These are phyloP conservation scores for Coleophora deauratella DNA, from an alignment of 2,888 invertebrate genomes.

Conservation along the genomic window DNA sequence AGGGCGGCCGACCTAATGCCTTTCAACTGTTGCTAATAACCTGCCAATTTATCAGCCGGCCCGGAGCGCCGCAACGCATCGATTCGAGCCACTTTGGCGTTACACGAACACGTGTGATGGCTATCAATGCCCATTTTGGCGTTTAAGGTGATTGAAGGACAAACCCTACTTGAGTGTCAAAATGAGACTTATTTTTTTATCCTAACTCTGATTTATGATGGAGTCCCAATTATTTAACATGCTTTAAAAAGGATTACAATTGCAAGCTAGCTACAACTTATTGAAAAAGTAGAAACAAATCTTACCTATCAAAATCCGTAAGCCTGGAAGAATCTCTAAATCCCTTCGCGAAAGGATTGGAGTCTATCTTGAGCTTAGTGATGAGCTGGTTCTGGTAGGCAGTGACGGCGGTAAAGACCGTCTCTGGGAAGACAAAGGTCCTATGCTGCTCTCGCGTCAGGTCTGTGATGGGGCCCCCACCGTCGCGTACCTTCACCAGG, in stretches of 20 bases:
- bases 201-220: too few species aligned
- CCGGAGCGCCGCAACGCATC: slow-evolving; percentile 39
- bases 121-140: slow-evolving; percentile 19
- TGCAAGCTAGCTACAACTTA: too few species aligned
- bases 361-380: slow-evolving; percentile 98
- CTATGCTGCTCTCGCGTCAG: slow-evolving; percentile 93
- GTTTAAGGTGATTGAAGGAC: neutral
- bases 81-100: slow-evolving; percentile 38
- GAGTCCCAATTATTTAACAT: too few species aligned
- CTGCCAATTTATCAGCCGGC: slow-evolving; percentile 71
- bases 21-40: slow-evolving; percentile 75
- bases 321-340: slow-evolving; percentile 96
- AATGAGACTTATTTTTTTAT: too few species aligned
- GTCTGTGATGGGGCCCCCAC: slow-evolving; percentile 84
- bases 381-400: slow-evolving; percentile 99
- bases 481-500: slow-evolving; percentile 82
- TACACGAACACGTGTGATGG: slow-evolving; percentile 29
- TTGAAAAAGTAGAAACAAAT: neutral
- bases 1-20: slow-evolving; percentile 70
- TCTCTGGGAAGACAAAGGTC: slow-evolving; percentile 97
- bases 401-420: slow-evolving; percentile 98
- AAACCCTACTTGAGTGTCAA: too few species aligned
- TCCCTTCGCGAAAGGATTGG: slow-evolving; percentile 98
- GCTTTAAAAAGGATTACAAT: too few species aligned
- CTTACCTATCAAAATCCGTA: slow-evolving; percentile 91